Base-by-base conservation (phyloP, 2,797 vertebrate genomes). In the Cygnus olor region DNA sequence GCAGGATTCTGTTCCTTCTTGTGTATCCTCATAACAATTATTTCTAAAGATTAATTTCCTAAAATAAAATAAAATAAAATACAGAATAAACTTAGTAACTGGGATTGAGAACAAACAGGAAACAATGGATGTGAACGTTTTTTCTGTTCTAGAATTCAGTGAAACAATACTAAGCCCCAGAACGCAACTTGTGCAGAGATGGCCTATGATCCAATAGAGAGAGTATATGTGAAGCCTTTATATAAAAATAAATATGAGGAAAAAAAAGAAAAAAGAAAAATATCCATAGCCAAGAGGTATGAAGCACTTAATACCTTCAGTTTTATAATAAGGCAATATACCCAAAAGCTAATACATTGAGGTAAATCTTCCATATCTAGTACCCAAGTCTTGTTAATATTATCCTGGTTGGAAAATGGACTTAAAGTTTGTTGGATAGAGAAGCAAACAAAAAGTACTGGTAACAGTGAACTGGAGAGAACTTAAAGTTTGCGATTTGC, bases 361-460 rank as follows among this genome's bases (percentile, higher is more conserved):
- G 8, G 40, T 10, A 73, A 91, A 76, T 4, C 32, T 78, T 78
- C 24, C 49, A 71, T 10, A 87, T 7, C 2, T 7, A 69, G 45
- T 3, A 17, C 24, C 32, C 36, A 22, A 56, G 22, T 30, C 7
- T 54, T 42, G 11, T 30, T 19, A 7, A 58, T 53, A 57, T 6
- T 21, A 1, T 24, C 34, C 8, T 10, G 11, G 6, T 38, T 54
- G 22, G 32, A 10, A 38, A 84, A 56, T 0, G 0, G 20, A 28
- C 24, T 14, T 68, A 20, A 65, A 6, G 13, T 60, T 70, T 58
- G 8, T 18, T 70, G 3, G 6, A 44, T 53, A 42, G 7, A 80
- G 27, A 89, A 47, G 4, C n/a, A 76, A 87, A 89, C 1, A 53
- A 44, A n/a, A 64, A 76, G 2, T 13, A 6, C 17, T n/a, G 9